Evolutionary conservation across 2,888 invertebrate genomes (phyloP), one percentile per base, ranked within the genome.

Genomic region (Halictus ligatus): DNA sequence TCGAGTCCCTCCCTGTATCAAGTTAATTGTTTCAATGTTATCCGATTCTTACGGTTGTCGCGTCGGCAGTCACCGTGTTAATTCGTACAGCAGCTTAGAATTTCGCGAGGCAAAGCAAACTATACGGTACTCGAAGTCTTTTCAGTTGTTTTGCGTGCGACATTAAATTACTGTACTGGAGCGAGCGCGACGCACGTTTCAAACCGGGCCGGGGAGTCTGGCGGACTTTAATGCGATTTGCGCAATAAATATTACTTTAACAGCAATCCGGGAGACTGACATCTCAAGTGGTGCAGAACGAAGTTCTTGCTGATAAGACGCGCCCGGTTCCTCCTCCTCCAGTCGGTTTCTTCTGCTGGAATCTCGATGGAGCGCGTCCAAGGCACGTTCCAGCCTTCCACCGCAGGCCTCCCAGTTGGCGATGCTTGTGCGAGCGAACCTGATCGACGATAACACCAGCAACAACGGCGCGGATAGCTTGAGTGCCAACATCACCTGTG

Each of bases 211-310:
- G 7, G 2, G n/a, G 7, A 2, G 35, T 35, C 72, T 25, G 29
- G 48, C 25, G 29, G 29, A 48, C 48, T 60, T 54, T 5, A 75
- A 58, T 54, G n/a, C 35, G 46, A 60, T 71, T 69, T 10, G 29
- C 15, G 75, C 21, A 73, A 79, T 72, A 64, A 72, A 60, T 78
- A 79, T 83, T 88, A 94, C 95, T 93, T 95, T 94, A 48, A 95
- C 93, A 21, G 91, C 85, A 48, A 95, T 91, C 69, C 91, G 92
- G 1, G 94, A 92, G 40, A 94, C 94, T 13, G 91, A 93, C 93
- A 94, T 94, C 80, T 94, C 94, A n/a, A 95, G 88, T 6, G 95
- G 95, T 10, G 94, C 94, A 5, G 94, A 93, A 64, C 89, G 90
- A 5, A 95, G 91, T 79, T 93, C 93, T 73, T 93, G 93, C 46